Conservation (phyloP, 2,797 vertebrate genomes). For the Heteromormyrus szaboi region DNA sequence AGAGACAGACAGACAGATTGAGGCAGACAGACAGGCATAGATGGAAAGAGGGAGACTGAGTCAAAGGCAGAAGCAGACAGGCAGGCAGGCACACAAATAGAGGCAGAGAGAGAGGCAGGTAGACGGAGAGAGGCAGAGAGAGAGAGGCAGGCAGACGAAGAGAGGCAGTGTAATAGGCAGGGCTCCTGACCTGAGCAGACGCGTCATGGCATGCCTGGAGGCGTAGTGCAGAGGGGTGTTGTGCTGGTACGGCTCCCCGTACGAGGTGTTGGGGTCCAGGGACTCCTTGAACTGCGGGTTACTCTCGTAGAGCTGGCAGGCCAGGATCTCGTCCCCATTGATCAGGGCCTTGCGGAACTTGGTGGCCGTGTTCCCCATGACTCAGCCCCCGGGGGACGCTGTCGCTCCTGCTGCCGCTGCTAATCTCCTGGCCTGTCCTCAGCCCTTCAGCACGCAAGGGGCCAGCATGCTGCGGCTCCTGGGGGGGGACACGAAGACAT, state of each 20-base stretch:
- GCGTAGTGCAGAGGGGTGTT: constrained; percentile 97
- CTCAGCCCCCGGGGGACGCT: constrained; percentile 37
- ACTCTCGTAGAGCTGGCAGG: constrained; percentile 91
- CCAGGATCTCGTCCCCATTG: constrained; percentile 88
- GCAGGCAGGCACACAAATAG: too few relatives aligned
- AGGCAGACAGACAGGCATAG: background rate
- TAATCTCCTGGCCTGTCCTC: background rate
- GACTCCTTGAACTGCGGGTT: constrained; percentile 95
- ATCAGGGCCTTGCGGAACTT: constrained; percentile 98
- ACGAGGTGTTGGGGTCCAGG: constrained; percentile 94
- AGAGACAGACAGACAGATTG: background rate
- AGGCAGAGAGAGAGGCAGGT: background rate
- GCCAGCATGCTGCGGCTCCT: background rate
- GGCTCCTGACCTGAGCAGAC: constrained; percentile 82
- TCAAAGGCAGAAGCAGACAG: background rate
- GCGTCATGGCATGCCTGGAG: constrained; percentile 89
- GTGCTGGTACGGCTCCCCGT: constrained; percentile 96
- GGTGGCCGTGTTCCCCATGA: constrained; percentile 96
- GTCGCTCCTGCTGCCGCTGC: constrained; percentile 22
- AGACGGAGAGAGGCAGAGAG: background rate
- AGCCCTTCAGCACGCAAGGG: background rate
- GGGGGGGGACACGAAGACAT: background rate
- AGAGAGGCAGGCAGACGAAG: too few relatives aligned
- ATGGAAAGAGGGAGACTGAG: background rate
- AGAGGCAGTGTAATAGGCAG: background rate